phyloP scores from a whole-genome alignment of 2,888 invertebrate genomes.

The Cheilosia impressa region DNA sequence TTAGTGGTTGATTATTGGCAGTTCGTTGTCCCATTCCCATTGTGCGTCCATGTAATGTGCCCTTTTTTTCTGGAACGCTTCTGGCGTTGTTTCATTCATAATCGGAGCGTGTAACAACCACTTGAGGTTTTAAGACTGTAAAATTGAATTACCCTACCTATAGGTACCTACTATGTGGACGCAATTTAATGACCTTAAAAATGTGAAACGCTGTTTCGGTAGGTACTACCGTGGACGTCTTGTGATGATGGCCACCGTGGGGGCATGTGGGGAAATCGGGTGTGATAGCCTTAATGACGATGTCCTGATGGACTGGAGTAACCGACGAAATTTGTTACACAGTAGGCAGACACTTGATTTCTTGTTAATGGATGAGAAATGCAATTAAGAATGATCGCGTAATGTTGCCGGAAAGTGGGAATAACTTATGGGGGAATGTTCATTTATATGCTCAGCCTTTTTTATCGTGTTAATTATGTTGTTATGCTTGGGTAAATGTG shows the following conservation, averaged over 20 bases:
- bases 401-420: constrained; percentile 3
- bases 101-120: constrained; percentile 34
- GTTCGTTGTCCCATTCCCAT: constrained; percentile 60
- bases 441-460: not conserved
- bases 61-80: constrained; percentile 37
- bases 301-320: constrained; percentile 45
- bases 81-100: constrained; percentile 54
- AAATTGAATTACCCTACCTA: constrained; percentile 30
- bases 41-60: constrained; percentile 24
- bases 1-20: constrained; percentile 36
- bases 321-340: constrained; percentile 13
- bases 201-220: constrained; percentile 12
- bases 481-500: constrained; percentile 1
- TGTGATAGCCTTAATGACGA: constrained; percentile 32
- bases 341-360: constrained; percentile 33
- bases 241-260: not conserved
- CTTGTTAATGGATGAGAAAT: constrained; percentile 34
- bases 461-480: constrained; percentile 16
- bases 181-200: constrained; percentile 52
- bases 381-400: constrained; percentile 30
- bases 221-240: not conserved
- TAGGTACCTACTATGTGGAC: constrained; percentile 42
- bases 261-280: constrained; percentile 4
- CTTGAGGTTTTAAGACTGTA: constrained; percentile 47
- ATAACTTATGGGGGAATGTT: constrained; percentile 21